Conservation (phyloP, 2,888 invertebrate genomes). For the Ditula angustiorana region DNA sequence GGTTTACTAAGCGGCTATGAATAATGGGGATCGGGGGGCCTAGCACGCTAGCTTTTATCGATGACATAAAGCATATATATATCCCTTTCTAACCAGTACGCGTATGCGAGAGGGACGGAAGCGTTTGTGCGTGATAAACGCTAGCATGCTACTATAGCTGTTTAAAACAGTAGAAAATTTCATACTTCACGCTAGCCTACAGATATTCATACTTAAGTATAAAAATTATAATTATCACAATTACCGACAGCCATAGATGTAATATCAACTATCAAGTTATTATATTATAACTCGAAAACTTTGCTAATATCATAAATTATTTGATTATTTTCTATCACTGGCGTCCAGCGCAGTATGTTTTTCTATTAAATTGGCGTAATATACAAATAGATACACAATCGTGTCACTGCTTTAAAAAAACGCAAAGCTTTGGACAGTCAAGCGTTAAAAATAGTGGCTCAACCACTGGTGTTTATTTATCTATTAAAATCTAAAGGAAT, state of each 20-base stretch:
- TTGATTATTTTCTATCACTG: no score
- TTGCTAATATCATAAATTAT: background rate
- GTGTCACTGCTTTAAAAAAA: background rate
- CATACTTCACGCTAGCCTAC: background rate
- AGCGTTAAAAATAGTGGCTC: no score
- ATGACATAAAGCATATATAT: no score
- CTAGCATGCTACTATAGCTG: no score
- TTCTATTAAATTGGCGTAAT: background rate
- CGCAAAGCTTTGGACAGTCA: background rate
- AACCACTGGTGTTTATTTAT: no score
- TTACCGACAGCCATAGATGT: background rate
- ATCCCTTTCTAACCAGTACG: no score
- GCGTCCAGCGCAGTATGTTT: background rate
- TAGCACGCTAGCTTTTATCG: no score
- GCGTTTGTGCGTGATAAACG: no score
- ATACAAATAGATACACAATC: background rate
- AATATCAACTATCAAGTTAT: background rate
- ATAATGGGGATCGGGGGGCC: no score
- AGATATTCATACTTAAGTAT: background rate
- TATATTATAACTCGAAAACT: background rate
- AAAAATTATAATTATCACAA: background rate
- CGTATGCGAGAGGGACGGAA: no score
- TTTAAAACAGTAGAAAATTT: background rate
- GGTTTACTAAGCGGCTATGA: no score
- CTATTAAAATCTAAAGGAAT: no score